These are phyloP conservation scores for Phragmatobia fuliginosa DNA, from an alignment of 2,888 invertebrate genomes.

Conservation along the genomic window DNA sequence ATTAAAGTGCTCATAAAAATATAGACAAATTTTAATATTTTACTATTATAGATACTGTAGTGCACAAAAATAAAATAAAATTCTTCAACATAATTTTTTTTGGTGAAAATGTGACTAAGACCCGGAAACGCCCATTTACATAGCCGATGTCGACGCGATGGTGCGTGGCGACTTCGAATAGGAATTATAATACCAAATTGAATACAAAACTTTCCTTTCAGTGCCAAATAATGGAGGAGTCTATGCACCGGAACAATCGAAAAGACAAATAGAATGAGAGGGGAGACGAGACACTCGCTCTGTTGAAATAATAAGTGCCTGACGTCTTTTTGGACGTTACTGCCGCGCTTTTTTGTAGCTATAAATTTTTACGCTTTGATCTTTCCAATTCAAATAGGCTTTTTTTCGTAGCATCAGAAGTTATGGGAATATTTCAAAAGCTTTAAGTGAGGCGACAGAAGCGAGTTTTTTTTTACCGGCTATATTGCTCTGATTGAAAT, in stretches of 20 bases:
- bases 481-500: conserved; percentile 85
- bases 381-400: conserved; percentile 86
- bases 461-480: conserved; percentile 83
- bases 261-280: conserved; percentile 85
- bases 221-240: conserved; percentile 86
- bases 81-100: conserved; percentile 66
- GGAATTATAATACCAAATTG: conserved; percentile 88
- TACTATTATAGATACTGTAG: neutral
- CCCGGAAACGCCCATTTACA: conserved; percentile 85
- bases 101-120: conserved; percentile 80
- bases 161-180: conserved; percentile 87
- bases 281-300: conserved; percentile 81
- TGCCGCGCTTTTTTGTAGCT: conserved; percentile 78
- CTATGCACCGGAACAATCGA: conserved; percentile 87
- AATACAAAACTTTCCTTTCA: conserved; percentile 88
- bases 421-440: conserved; percentile 86
- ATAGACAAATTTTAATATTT: neutral
- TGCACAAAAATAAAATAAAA: conserved; percentile 51
- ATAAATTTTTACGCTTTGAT: conserved; percentile 86
- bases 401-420: conserved; percentile 82
- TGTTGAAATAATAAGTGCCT: conserved; percentile 85
- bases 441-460: conserved; percentile 83
- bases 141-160: conserved; percentile 86
- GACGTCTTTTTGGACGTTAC: conserved; percentile 83
- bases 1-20: neutral